These are phyloP conservation scores for Callocephalon fimbriatum DNA, from an alignment of 2,113 vertebrate species.

Conservation along the genomic window DNA sequence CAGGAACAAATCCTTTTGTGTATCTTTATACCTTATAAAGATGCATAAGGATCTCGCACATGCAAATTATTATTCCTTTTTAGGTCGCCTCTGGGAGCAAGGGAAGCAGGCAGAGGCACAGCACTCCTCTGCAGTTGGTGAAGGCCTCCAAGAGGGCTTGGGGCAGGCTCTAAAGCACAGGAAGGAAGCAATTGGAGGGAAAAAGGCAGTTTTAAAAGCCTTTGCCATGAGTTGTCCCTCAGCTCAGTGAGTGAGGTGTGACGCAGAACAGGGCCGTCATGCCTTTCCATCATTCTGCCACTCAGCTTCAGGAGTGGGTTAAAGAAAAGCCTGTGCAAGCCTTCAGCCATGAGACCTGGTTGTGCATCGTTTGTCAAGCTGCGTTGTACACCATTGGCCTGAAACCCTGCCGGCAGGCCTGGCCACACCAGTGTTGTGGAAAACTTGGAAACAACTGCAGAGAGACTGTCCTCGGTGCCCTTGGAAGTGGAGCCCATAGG, in stretches of 20 bases:
- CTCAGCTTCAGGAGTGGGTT: background rate
- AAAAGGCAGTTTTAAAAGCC: background rate
- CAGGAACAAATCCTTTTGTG: background rate
- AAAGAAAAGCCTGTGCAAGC: background rate
- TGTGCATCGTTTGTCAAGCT: background rate
- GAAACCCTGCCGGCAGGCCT: background rate
- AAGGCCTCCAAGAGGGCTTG: background rate
- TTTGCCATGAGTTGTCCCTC: accelerated
- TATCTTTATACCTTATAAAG: background rate
- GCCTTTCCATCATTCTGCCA: background rate
- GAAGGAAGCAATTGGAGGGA: background rate
- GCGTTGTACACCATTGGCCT: background rate
- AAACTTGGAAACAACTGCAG: background rate
- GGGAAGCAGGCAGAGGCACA: background rate
- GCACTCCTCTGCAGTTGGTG: background rate
- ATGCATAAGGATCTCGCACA: background rate
- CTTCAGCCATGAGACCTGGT: background rate
- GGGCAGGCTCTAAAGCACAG: accelerated
- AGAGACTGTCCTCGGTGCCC: background rate
- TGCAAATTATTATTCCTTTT: background rate
- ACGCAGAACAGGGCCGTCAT: background rate
- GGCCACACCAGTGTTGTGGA: background rate
- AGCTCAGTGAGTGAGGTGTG: background rate
- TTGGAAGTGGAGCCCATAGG: background rate
- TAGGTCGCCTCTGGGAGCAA: background rate